Base-by-base conservation (phyloP, 2,113 vertebrate genomes). In the Centropus unirufus region DNA sequence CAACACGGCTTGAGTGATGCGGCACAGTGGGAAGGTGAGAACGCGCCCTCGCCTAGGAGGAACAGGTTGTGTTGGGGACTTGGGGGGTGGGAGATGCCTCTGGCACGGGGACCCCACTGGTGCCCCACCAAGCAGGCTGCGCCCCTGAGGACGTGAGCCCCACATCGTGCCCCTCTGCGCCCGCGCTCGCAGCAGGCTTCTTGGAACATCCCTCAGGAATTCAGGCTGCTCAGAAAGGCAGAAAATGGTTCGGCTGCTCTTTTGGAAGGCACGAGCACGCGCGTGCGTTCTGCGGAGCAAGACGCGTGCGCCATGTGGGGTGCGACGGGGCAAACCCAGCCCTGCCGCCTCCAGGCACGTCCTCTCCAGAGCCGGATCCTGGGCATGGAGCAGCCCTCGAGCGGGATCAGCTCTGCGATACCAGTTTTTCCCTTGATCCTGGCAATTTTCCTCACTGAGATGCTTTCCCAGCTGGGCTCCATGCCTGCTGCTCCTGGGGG, bases 1-100 rank as follows among this genome's bases (percentile, higher is more conserved):
- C 67, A 16, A 1, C 1, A 4, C 0, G 1, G 8, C n/a, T 14
- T 6, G 29, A 49, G 49, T 4, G 5, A 26, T 32, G 40, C 7
- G 5, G 40, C 30, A 22, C 8, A 7, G 16, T 2, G 3, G 52
- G 27, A 23, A 18, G 46, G 14, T 1, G 14, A 26, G 42, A 70
- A 10, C 18, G 11, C 1, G 1, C 19, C 23, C 20, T 14, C 17
- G 44, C 19, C 39, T 22, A 18, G 77, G n/a, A 1, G 8, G 42
- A 44, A 21, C 1, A 1, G 46, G 46, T 16, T 6, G 6, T 1
- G 9, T 4, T 32, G 34, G 63, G 44, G 17, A 26, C 16, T 2
- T 1, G 6, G 20, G n/a, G 39, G 22, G 20, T 2, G 0, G 66
- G 55, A 39, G 58, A 14, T 13, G 58, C 16, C 52, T 8, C 59